A percentile compares a stretch with the other conserved stretches of the same genome.
Conservation (phyloP, 2,888 invertebrate species). For the Fabriciana adippe region DNA sequence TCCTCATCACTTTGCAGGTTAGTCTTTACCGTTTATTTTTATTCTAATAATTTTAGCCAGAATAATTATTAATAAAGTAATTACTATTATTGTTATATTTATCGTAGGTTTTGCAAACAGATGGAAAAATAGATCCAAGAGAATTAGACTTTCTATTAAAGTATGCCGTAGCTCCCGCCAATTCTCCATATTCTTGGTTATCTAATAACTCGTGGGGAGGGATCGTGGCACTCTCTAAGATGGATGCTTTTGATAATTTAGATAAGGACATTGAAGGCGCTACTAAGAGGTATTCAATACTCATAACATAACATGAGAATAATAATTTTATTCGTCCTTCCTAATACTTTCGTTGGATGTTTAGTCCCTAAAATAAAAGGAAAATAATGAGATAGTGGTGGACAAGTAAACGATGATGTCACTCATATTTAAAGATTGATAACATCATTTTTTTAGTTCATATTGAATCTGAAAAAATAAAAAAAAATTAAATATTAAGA, state of each 20-base stretch:
- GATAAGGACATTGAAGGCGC: slow-evolving; percentile 96
- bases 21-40: slow-evolving; percentile 5
- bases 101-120: slow-evolving; percentile 67
- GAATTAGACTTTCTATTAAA: slow-evolving; percentile 94
- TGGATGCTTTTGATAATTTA: slow-evolving; percentile 91
- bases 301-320: background rate
- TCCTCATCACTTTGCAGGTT: slow-evolving; percentile 92
- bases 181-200: slow-evolving; percentile 92
- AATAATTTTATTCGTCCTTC: background rate
- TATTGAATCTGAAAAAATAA: background rate
- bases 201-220: slow-evolving; percentile 91
- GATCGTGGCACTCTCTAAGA: slow-evolving; percentile 87
- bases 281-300: slow-evolving; percentile 83
- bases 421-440: no score
- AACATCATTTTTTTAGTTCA: no score
- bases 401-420: no score
- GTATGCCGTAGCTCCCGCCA: slow-evolving; percentile 89
- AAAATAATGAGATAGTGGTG: no score
- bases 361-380: no score
- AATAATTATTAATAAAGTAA: no score
- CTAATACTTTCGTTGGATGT: no score
- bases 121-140: slow-evolving; percentile 85
- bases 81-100: background rate
- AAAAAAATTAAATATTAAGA: background rate
- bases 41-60: no score